These are phyloP conservation scores for Dicrurus megarhynchus DNA, from an alignment of 2,113 vertebrate genomes.

Conservation along the genomic window DNA sequence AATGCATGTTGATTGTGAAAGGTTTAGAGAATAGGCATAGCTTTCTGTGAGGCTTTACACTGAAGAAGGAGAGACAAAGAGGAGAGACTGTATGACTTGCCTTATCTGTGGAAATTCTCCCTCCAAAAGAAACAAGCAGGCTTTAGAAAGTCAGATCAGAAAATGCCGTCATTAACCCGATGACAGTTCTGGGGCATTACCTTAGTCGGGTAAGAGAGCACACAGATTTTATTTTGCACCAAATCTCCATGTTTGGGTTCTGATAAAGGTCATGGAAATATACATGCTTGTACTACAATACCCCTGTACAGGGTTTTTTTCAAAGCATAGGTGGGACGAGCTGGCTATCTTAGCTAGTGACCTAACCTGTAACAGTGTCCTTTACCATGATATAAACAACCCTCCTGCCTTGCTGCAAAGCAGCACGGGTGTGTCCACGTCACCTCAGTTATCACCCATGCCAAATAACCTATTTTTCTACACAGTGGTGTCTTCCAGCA, in stretches of 20 bases:
- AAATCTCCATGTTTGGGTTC: background rate
- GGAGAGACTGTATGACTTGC: background rate
- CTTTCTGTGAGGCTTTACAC: background rate
- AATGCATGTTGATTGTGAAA: background rate
- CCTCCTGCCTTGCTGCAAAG: background rate
- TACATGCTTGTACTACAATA: background rate
- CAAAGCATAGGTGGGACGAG: background rate
- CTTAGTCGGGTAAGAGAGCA: background rate
- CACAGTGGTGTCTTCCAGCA: background rate
- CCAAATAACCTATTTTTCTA: background rate
- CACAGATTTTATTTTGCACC: background rate
- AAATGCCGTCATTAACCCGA: background rate
- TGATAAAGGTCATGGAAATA: background rate
- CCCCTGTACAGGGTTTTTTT: background rate
- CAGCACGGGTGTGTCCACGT: fast-evolving
- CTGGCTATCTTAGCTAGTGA: background rate
- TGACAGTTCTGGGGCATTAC: background rate
- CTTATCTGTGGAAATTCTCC: background rate
- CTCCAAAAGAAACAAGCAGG: background rate
- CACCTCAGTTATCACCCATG: background rate
- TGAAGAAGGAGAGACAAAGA: background rate
- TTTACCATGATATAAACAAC: background rate
- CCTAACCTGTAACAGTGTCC: background rate
- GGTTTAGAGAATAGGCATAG: background rate
- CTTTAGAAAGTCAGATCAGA: background rate